These are phyloP conservation scores for Cranoglanis bouderius DNA, from an alignment of 2,113 vertebrate genomes.

Conservation along the genomic window DNA sequence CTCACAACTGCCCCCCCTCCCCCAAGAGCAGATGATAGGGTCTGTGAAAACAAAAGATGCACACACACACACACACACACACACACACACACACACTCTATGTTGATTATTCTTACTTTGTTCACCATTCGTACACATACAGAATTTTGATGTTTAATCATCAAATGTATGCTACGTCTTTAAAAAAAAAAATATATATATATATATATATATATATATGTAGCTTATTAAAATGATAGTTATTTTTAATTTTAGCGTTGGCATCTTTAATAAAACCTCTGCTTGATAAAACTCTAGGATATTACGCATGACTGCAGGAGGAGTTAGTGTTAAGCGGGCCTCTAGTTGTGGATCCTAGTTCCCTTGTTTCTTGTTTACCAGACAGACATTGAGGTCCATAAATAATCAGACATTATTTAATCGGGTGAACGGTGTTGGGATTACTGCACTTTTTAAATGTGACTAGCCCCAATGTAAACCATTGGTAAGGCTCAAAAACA, in stretches of 20 bases:
- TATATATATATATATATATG: too few species aligned
- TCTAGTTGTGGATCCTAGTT: background rate
- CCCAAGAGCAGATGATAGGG: conserved; percentile 16
- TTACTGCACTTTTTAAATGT: too few species aligned
- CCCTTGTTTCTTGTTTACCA: background rate
- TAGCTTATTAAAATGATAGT: background rate
- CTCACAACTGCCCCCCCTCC: background rate
- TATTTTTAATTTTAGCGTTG: background rate
- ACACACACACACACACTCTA: background rate
- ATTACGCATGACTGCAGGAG: background rate
- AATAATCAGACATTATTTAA: background rate
- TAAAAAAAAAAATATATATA: too few species aligned
- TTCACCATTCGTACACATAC: too few species aligned
- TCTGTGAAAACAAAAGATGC: conserved; percentile 19
- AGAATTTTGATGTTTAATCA: too few species aligned
- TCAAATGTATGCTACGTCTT: too few species aligned
- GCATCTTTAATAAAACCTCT: background rate
- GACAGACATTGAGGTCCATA: background rate
- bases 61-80: conserved; percentile 15
- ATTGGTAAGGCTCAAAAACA: too few species aligned
- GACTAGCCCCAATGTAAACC: too few species aligned
- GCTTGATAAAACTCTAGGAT: background rate
- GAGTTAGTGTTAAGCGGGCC: background rate
- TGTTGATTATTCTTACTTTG: too few species aligned
- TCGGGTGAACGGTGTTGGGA: too few species aligned